Percentiles rank a stretch among this genome's conserved stretches.
Evolutionary conservation across 2,113 vertebrate genomes (phyloP).

Genomic region (Campylomormyrus tamandua): DNA sequence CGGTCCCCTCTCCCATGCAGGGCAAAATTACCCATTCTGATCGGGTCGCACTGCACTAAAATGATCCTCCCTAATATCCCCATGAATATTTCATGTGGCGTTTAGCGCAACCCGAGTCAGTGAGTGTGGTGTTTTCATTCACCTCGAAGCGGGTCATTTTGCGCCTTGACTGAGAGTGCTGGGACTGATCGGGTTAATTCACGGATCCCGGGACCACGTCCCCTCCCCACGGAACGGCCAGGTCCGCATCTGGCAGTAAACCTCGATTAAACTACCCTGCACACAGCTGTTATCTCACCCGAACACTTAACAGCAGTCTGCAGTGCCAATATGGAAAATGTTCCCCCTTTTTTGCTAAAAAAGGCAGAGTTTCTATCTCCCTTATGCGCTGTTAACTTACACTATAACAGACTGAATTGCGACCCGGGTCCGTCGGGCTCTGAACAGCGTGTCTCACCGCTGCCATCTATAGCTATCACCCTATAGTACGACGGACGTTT

Average conservation of each 20-base stretch:
- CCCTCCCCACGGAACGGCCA: background rate
- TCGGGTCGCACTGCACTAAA: slow-evolving; percentile 41
- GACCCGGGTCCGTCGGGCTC: background rate
- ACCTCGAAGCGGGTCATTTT: slow-evolving; percentile 7
- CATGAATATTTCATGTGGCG: slow-evolving; percentile 44
- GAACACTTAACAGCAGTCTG: background rate
- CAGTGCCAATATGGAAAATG: background rate
- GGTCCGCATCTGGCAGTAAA: background rate
- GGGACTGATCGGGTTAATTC: slow-evolving; percentile 12
- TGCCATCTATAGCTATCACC: background rate
- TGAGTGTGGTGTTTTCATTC: slow-evolving; percentile 21
- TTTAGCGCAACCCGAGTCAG: slow-evolving; percentile 34
- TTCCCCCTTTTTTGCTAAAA: background rate
- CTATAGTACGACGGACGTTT: background rate
- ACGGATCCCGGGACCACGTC: background rate
- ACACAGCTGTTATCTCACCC: background rate
- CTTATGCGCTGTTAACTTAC: background rate
- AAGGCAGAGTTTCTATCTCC: background rate
- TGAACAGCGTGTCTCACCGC: background rate
- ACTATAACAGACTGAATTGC: background rate
- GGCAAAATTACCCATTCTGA: slow-evolving; percentile 44
- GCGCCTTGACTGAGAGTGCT: slow-evolving; percentile 16
- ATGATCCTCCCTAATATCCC: slow-evolving; percentile 40
- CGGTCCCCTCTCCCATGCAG: background rate
- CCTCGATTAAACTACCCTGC: background rate